These are phyloP conservation scores for Dendroctonus valens DNA, from an alignment of 1,140 invertebrate species.

Conservation along the genomic window DNA sequence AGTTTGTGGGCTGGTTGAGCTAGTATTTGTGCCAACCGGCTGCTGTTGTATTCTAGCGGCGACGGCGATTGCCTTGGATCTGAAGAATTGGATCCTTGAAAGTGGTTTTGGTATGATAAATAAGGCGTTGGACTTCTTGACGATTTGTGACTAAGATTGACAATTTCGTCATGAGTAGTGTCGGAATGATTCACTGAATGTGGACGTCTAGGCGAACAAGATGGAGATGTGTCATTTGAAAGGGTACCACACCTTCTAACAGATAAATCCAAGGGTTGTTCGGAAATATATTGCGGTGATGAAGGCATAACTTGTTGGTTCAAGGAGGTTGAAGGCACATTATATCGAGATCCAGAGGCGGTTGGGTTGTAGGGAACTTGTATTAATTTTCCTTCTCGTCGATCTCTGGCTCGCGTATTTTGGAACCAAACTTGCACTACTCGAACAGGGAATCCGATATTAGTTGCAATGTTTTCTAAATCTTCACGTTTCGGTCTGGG, in stretches of 20 bases:
- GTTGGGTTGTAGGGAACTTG: constrained; percentile 54
- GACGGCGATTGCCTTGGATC: constrained; percentile 53
- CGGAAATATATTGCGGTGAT: constrained; percentile 54
- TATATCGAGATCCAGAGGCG: constrained; percentile 26
- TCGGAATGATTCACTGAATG: constrained; percentile 57
- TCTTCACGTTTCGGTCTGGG: constrained; percentile 92
- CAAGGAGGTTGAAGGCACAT: constrained; percentile 42
- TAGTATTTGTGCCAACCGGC: constrained; percentile 53
- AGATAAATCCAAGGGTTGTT: constrained; percentile 86
- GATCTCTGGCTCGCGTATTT: constrained; percentile 90
- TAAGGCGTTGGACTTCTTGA: constrained; percentile 62
- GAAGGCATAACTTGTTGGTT: constrained; percentile 34
- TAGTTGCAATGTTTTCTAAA: constrained; percentile 83
- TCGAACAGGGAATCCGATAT: constrained; percentile 84
- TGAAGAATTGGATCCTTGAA: constrained; percentile 57
- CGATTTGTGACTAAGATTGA: constrained; percentile 69
- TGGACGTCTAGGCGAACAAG: constrained; percentile 61
- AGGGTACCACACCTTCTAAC: constrained; percentile 67
- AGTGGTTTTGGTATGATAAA: constrained; percentile 51
- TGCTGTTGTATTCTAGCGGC: constrained; percentile 49
- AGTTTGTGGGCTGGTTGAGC: constrained; percentile 50
- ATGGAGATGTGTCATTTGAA: constrained; percentile 58
- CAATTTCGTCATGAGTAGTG: constrained; percentile 63
- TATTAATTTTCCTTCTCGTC: constrained; percentile 68
- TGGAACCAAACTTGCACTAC: constrained; percentile 99